Evolutionary conservation across 2,888 invertebrate species (phyloP).

Genomic region (Latheticus oryzae): DNA sequence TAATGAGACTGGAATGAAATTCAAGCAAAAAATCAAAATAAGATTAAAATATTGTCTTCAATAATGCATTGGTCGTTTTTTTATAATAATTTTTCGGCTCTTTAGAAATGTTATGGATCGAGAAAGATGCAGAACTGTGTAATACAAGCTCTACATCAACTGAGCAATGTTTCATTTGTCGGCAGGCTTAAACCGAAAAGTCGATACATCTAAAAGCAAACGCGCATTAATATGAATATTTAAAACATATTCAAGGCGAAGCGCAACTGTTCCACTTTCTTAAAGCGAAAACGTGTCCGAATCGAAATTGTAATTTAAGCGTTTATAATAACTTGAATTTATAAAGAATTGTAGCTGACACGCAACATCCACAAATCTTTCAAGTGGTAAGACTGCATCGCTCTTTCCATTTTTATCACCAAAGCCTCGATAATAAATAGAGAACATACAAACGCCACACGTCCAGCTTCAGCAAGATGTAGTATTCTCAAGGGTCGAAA

Average conservation of each 20-base stretch:
- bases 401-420: slow-evolving; percentile 32
- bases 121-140: too few species aligned
- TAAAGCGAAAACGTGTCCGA: not conserved
- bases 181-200: too few species aligned
- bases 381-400: slow-evolving; percentile 5
- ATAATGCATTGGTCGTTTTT: too few species aligned
- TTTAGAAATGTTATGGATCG: too few species aligned
- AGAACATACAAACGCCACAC: slow-evolving; percentile 35
- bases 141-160: too few species aligned
- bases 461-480: slow-evolving; percentile 36
- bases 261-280: not conserved
- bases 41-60: too few species aligned
- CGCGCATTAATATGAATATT: slow-evolving; percentile 33
- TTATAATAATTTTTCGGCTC: too few species aligned
- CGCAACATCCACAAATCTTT: slow-evolving; percentile 17
- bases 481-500: slow-evolving; percentile 27
- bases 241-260: slow-evolving; percentile 12
- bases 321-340: too few species aligned
- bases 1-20: too few species aligned
- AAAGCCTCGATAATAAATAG: slow-evolving; percentile 32
- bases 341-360: too few species aligned
- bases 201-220: slow-evolving; percentile 33
- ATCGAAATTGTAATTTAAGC: too few species aligned
- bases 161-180: slow-evolving; percentile 2
- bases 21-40: too few species aligned